Evolutionary conservation across 2,797 vertebrate genomes (phyloP).

Genomic region (Brachyalestes nurse): DNA sequence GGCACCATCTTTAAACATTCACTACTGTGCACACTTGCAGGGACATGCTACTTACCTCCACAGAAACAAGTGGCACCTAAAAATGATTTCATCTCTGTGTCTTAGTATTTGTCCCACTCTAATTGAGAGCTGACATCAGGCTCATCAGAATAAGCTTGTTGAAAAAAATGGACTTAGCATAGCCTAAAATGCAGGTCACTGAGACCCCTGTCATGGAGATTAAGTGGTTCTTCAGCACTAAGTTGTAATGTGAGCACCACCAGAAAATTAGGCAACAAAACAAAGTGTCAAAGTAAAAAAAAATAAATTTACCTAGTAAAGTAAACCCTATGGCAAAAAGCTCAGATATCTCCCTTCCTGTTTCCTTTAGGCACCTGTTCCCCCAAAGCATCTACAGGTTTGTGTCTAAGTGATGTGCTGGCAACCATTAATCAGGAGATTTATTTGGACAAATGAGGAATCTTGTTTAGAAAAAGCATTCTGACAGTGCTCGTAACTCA

Average conservation of each 20-base stretch:
- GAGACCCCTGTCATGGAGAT: slow-evolving; percentile 43
- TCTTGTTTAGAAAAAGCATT: slow-evolving; percentile 73
- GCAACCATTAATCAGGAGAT: slow-evolving; percentile 78
- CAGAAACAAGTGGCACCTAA: slow-evolving; percentile 17
- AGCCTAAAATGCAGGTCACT: slow-evolving; percentile 36
- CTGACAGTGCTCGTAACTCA: slow-evolving; percentile 71
- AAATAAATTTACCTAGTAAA: slow-evolving; percentile 24
- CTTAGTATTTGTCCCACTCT: slow-evolving; percentile 65
- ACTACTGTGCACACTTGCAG: slow-evolving; percentile 5
- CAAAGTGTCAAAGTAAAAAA: slow-evolving; percentile 45
- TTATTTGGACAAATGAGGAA: slow-evolving; percentile 73
- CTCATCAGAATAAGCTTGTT: slow-evolving; percentile 66
- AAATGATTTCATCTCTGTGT: slow-evolving; percentile 53
- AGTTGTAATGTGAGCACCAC: slow-evolving; percentile 31
- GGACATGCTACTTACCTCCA: slow-evolving; percentile 8
- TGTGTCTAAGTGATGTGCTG: slow-evolving; percentile 99
- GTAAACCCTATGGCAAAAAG: slow-evolving; percentile 7
- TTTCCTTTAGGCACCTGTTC: slow-evolving; percentile 86
- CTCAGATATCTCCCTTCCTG: slow-evolving; percentile 68
- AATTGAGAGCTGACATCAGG: slow-evolving; percentile 62
- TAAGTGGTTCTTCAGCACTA: slow-evolving; percentile 20
- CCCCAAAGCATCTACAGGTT: slow-evolving; percentile 95
- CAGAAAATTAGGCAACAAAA: slow-evolving; percentile 5
- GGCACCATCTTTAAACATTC: slow-evolving; percentile 31
- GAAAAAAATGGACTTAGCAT: not conserved